Conservation (phyloP, 2,797 vertebrate species). For the Enteromius treurensis region DNA sequence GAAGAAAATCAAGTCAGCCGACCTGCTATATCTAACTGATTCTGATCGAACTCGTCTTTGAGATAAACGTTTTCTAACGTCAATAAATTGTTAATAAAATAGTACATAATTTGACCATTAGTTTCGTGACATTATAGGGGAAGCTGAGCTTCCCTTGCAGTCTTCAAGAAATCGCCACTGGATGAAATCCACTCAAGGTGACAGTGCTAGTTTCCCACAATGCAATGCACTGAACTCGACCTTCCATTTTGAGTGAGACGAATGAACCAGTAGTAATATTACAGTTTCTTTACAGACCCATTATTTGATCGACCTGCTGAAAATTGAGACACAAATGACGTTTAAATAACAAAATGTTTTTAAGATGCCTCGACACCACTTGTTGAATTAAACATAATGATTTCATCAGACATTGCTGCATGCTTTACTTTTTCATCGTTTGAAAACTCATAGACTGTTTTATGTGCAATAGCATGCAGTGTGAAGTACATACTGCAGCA, state of each 20-base stretch:
- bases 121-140: too few species aligned
- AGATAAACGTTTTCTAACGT: too few species aligned
- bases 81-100: too few species aligned
- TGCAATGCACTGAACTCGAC: neutral
- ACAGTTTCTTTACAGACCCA: neutral
- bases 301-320: neutral
- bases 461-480: neutral
- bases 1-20: too few species aligned
- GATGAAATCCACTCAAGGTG: neutral
- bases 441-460: too few species aligned
- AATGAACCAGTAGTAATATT: neutral
- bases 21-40: too few species aligned
- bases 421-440: neutral
- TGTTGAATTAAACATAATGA: neutral
- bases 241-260: neutral
- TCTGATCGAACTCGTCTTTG: too few species aligned
- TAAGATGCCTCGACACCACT: neutral
- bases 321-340: too few species aligned
- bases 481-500: neutral
- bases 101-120: too few species aligned
- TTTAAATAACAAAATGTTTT: neutral
- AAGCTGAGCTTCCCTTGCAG: too few species aligned
- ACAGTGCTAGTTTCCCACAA: neutral
- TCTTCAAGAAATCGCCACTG: too few species aligned
- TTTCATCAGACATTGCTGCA: neutral